Percentiles rank a stretch among this genome's conserved stretches.
Evolutionary conservation across 2,113 vertebrate species (phyloP).

Genomic region (Dryoscopus gambensis): DNA sequence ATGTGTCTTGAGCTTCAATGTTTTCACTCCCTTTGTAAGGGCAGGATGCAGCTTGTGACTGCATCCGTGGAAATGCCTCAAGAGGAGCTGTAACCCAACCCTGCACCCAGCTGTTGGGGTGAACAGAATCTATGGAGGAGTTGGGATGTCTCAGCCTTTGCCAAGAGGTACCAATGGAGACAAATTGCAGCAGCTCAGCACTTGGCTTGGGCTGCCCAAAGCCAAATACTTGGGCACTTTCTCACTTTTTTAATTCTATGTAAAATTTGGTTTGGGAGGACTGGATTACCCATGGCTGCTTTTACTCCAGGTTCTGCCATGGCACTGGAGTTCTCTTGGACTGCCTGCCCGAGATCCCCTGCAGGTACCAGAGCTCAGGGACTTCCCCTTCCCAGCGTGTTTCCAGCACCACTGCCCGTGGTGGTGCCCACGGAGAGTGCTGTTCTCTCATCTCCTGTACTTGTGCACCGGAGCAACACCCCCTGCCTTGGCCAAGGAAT

Average conservation of each 20-base stretch:
- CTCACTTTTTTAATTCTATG: not conserved
- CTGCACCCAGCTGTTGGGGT: not conserved
- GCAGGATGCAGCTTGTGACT: not conserved
- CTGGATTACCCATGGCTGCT: not conserved
- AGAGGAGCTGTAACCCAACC: not conserved
- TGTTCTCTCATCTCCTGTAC: not conserved
- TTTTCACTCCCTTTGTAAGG: not conserved
- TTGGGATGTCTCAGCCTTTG: not conserved
- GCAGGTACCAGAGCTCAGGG: not conserved
- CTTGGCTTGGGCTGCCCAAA: not conserved
- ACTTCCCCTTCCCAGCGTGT: accelerated
- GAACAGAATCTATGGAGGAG: not conserved
- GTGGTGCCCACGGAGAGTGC: not conserved
- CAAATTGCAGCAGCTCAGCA: not conserved
- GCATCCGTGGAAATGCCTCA: not conserved
- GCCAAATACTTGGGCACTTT: not conserved
- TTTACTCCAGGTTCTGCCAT: not conserved
- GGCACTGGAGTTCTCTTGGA: not conserved
- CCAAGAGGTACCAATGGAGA: not conserved
- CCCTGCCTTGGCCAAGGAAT: not conserved
- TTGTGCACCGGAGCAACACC: not conserved
- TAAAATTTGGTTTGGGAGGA: not conserved
- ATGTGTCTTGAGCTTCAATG: not conserved
- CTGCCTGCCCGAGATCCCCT: not conserved
- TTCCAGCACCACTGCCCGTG: accelerated